These are phyloP conservation scores for Microtus oregoni DNA, from an alignment of 2,113 vertebrate genomes.

Conservation along the genomic window DNA sequence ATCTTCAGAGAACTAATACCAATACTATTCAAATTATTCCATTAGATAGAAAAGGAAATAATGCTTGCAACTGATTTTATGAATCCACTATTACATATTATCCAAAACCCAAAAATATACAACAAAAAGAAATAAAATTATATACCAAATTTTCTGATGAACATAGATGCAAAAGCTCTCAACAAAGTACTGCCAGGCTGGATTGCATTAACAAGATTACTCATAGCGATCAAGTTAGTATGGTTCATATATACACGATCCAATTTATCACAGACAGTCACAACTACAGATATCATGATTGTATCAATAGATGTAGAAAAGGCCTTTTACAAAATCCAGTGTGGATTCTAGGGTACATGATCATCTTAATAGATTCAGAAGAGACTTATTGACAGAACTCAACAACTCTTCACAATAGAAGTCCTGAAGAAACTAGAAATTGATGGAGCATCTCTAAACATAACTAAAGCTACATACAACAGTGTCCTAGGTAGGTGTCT, in stretches of 20 bases:
- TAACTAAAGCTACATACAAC: not conserved
- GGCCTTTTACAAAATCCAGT: not conserved
- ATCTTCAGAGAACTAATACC: not conserved
- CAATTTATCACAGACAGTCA: not conserved
- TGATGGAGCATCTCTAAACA: not conserved
- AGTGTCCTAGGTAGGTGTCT: not conserved
- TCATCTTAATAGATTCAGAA: not conserved
- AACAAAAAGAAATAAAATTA: conserved; percentile 3
- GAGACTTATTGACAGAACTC: not conserved
- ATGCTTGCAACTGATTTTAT: not conserved
- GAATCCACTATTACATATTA: not conserved
- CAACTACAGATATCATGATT: not conserved
- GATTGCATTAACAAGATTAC: not conserved
- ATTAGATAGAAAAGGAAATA: not conserved
- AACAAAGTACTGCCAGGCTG: not conserved
- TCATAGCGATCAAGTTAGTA: not conserved
- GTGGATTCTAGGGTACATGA: not conserved
- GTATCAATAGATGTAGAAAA: not conserved
- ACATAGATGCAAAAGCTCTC: not conserved
- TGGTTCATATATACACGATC: not conserved
- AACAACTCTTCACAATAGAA: not conserved
- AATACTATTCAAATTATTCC: not conserved
- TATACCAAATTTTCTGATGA: not conserved
- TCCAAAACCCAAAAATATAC: not conserved
- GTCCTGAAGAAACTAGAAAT: not conserved